A percentile compares a stretch with the other conserved stretches of the same genome.
These are phyloP conservation scores for Notarius quadriscutis DNA, from an alignment of 2,113 vertebrate species.

Conservation along the genomic window DNA sequence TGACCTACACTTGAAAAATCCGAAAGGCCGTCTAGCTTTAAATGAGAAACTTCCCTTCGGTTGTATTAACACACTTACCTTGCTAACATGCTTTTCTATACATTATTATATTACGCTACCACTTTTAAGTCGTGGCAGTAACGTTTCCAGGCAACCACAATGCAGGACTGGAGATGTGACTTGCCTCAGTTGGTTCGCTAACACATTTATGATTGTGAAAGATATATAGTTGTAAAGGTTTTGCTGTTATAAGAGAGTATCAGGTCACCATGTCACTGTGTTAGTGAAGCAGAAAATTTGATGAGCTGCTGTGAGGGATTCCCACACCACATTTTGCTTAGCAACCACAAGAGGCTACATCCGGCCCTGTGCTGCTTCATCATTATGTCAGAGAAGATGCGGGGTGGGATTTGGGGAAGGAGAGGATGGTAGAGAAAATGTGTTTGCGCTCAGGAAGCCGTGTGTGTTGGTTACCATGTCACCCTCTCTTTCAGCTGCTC, in stretches of 20 bases:
- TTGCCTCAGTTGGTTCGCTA: neutral
- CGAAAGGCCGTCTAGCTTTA: too few relatives aligned
- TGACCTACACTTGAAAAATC: neutral
- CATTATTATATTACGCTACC: neutral
- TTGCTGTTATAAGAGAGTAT: neutral
- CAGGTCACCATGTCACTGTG: neutral
- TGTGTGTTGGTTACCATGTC: conserved; percentile 70
- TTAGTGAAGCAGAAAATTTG: neutral
- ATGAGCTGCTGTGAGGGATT: neutral
- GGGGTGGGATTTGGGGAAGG: neutral
- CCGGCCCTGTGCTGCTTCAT: neutral
- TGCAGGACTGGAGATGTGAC: neutral
- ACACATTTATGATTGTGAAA: neutral
- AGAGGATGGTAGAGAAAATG: neutral
- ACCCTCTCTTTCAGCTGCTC: conserved; percentile 69
- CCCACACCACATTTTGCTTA: neutral
- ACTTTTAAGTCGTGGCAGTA: neutral
- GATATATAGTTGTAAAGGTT: neutral
- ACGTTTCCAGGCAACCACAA: neutral
- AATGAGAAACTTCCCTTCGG: too few relatives aligned
- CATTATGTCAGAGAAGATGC: neutral
- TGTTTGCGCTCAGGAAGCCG: neutral
- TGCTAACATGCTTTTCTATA: neutral
- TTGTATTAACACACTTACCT: neutral
- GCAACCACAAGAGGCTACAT: neutral